Conservation (phyloP, 2,888 invertebrate species). For the Scrobipalpa costella region DNA sequence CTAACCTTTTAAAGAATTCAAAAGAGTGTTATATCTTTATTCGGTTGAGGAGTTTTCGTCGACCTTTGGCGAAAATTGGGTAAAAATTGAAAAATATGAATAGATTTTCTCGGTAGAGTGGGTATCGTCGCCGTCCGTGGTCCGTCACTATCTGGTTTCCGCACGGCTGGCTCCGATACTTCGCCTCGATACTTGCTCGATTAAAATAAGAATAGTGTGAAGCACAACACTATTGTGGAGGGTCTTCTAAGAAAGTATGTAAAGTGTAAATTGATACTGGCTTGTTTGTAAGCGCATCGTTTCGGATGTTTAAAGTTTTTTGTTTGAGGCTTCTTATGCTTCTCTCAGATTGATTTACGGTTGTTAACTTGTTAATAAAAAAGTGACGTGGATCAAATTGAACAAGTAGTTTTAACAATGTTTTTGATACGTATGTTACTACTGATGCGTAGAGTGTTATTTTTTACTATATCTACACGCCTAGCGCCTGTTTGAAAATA, state of each 20-base stretch:
- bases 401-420: background rate
- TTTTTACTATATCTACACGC: too few relatives aligned
- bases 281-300: background rate
- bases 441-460: too few relatives aligned
- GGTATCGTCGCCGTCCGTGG: slow-evolving; percentile 62
- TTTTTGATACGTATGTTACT: background rate
- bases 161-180: slow-evolving; percentile 69
- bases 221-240: slow-evolving; percentile 64
- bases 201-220: slow-evolving; percentile 75
- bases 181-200: slow-evolving; percentile 69
- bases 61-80: slow-evolving; percentile 41
- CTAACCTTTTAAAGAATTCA: slow-evolving; percentile 22
- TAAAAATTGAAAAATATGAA: slow-evolving; percentile 68
- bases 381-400: slow-evolving; percentile 7
- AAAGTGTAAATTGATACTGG: slow-evolving; percentile 39
- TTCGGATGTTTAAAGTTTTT: background rate
- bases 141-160: slow-evolving; percentile 77
- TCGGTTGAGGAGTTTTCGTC: slow-evolving; percentile 29
- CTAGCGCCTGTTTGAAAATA: too few relatives aligned
- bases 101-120: slow-evolving; percentile 58
- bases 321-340: background rate
- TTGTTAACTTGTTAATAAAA: background rate
- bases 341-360: background rate
- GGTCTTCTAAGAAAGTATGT: slow-evolving; percentile 55
- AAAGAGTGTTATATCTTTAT: slow-evolving; percentile 26